phyloP scores from a whole-genome alignment of 2,797 vertebrate species.

The Sternarchorhynchus goeldii region DNA sequence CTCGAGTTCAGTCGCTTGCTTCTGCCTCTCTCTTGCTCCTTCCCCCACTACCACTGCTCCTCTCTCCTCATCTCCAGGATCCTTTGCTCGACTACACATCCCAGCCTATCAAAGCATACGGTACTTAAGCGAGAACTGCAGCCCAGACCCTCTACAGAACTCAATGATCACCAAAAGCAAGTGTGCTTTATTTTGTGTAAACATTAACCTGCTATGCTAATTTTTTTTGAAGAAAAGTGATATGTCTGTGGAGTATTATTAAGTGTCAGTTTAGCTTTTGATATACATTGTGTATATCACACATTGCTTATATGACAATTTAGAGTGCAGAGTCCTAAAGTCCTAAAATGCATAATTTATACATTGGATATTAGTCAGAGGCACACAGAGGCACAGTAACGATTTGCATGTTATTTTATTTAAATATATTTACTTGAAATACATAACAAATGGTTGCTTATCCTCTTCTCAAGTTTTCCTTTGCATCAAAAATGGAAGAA shows the following conservation, averaged over 20 bases:
- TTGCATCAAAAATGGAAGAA: no score
- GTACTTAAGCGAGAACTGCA: constrained; percentile 67
- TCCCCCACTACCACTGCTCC: neutral
- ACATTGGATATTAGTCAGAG: no score
- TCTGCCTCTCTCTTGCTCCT: neutral
- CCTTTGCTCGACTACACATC: constrained; percentile 61
- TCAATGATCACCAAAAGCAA: neutral
- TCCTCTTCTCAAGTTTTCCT: no score
- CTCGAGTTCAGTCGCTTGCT: constrained; percentile 64
- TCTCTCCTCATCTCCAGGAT: constrained; percentile 57
- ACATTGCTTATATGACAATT: no score
- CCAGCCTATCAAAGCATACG: constrained; percentile 66
- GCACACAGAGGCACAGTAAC: no score
- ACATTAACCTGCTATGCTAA: constrained; percentile 14
- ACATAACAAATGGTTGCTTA: no score
- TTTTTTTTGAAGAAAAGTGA: neutral
- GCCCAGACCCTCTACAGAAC: neutral
- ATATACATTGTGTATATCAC: no score
- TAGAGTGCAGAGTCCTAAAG: no score
- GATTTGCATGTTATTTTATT: no score
- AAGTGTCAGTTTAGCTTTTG: neutral
- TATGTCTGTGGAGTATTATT: neutral
- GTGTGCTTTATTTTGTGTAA: constrained; percentile 1
- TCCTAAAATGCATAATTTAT: no score
- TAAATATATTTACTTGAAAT: no score